Evolutionary conservation across 92 coral and sea anemone species (phyloP), one percentile per base, ranked within the genome.

Genomic region (Pocillopora meandrina): DNA sequence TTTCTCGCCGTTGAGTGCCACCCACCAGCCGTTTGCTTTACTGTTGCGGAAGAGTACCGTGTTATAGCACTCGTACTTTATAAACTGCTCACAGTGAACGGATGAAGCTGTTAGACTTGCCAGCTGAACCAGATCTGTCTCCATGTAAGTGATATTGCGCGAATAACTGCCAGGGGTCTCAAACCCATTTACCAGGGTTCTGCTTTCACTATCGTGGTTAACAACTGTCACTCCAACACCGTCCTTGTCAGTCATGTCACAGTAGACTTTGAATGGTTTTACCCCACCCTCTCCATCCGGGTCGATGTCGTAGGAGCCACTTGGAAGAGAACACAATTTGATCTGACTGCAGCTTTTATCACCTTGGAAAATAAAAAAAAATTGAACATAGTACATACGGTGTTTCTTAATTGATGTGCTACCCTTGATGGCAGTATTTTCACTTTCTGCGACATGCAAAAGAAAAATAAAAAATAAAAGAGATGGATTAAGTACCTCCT

Each of bases 21-120:
- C 77, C 90, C 89, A 89, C 89, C 85, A 89, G 18, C 82, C 70
- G 19, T 12, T 19, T 7, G 12, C 52, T 12, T 17, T 0, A 0
- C 26, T 62, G 34, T 61, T 70, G 18, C 11, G 5, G 18, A 61
- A 10, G 49, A 78, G 61, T 34, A n/a, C 8, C 1, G 19, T 1
- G 2, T 16, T 9, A 35, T 10, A 15, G 56, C 90, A 87, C 42
- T 75, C 87, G 26, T 74, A 74, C 56, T 65, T 81, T 65, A 81
- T 75, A 23, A 87, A 87, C 82, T 87, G 90, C 71, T 87, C 90
- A 57, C 90, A 87, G 65, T 65, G 65, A 1, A 56, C 10, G n/a
- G 87, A 81, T 0, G 31, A 36, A 33, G 2, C 56, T 0, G 73
- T 1, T 0, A 87, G 78, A 1, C 33, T 55, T 1, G 82, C 80